Percentiles rank a stretch among this genome's conserved stretches.
Evolutionary conservation across 2,113 vertebrate genomes (phyloP).

Genomic region (Cinclus cinclus): DNA sequence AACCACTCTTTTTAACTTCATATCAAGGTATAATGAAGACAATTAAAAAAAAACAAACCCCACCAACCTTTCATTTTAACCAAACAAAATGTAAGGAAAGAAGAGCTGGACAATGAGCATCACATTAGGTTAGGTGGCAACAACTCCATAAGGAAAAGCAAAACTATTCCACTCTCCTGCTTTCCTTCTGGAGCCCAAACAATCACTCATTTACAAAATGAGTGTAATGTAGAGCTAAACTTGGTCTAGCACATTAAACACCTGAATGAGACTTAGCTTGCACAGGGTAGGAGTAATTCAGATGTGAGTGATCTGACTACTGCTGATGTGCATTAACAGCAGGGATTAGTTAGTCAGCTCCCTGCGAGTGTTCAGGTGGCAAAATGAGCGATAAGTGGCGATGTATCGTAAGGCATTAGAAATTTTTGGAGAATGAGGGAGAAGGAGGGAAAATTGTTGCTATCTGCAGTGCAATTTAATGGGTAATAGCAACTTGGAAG

Average conservation of each 20-base stretch:
- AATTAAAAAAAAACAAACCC: too few species aligned
- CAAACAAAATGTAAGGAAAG: neutral
- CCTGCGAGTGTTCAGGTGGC: neutral
- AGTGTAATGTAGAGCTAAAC: neutral
- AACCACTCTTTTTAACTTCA: neutral
- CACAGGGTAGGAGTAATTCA: neutral
- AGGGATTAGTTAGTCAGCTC: constrained; percentile 38
- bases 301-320: neutral
- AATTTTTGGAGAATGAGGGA: neutral
- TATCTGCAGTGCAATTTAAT: constrained; percentile 5
- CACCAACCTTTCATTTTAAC: neutral
- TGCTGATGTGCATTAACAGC: constrained; percentile 9
- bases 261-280: neutral
- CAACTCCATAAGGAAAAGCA: neutral
- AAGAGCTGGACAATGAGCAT: neutral
- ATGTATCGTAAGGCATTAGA: neutral
- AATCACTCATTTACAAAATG: neutral
- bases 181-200: neutral
- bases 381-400: neutral
- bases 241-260: neutral
- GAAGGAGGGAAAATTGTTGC: constrained; percentile 32
- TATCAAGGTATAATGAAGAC: neutral
- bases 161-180: neutral
- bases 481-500: neutral
- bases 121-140: neutral